Evolutionary conservation across 2,113 vertebrate genomes (phyloP).

Genomic region (Anarhynchus alexandrinus): DNA sequence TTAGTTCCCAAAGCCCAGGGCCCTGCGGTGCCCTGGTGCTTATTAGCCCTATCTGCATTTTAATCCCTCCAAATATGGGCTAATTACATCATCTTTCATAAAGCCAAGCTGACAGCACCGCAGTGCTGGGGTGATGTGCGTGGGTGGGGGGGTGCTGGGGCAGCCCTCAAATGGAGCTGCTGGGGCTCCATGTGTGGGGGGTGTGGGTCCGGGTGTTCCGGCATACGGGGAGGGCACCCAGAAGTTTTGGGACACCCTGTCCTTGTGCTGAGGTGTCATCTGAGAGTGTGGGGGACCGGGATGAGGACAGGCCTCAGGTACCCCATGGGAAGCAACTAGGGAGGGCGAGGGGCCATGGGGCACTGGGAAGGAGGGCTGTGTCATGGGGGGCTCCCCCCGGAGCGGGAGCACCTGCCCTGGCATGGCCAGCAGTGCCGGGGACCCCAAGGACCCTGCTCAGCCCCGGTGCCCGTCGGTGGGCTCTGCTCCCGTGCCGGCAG

Average conservation of each 20-base stretch:
- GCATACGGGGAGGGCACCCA: fast-evolving
- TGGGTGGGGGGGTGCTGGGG: background rate
- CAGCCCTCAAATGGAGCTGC: fast-evolving
- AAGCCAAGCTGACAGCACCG: background rate
- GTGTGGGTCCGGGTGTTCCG: background rate
- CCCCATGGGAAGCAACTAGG: background rate
- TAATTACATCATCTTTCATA: background rate
- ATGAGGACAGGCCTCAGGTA: fast-evolving
- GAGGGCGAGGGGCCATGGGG: background rate
- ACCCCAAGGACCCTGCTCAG: fast-evolving
- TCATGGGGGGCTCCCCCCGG: fast-evolving
- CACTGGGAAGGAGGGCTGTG: background rate
- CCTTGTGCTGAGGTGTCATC: too few species aligned
- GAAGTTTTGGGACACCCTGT: background rate
- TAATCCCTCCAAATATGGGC: conserved; percentile 11
- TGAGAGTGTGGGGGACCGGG: background rate
- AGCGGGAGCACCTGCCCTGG: background rate
- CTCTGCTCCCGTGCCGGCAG: background rate
- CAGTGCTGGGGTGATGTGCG: background rate
- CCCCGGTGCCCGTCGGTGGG: background rate
- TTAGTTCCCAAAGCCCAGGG: background rate
- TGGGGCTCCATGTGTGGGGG: fast-evolving
- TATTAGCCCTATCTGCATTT: conserved; percentile 15
- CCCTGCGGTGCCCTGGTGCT: background rate
- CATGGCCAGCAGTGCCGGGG: fast-evolving